These are phyloP conservation scores for Ganaspis brasiliensis DNA, from an alignment of 2,888 invertebrate species.

Conservation along the genomic window DNA sequence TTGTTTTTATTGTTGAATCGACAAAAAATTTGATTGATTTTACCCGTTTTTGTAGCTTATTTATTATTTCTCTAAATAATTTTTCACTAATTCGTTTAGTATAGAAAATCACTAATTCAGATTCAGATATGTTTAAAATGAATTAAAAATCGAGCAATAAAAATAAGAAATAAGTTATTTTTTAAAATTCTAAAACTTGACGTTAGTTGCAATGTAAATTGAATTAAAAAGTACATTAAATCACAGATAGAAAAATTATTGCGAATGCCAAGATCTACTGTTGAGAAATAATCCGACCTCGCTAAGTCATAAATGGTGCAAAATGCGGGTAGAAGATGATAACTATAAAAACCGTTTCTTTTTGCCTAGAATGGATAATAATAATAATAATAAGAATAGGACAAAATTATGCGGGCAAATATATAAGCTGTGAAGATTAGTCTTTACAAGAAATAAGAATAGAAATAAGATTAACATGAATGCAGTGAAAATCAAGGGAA, in stretches of 20 bases:
- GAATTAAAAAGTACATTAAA: too few relatives aligned
- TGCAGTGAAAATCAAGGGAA: not conserved
- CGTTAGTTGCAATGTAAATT: too few relatives aligned
- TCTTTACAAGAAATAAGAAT: not conserved
- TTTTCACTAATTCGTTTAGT: too few relatives aligned
- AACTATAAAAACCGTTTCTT: slow-evolving; percentile 12
- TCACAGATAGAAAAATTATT: not conserved
- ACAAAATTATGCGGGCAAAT: slow-evolving; percentile 8
- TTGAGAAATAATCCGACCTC: not conserved
- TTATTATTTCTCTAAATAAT: too few relatives aligned
- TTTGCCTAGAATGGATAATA: slow-evolving; percentile 12
- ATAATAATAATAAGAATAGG: slow-evolving; percentile 6
- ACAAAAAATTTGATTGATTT: too few relatives aligned
- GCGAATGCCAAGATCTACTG: not conserved
- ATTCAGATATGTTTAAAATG: too few relatives aligned
- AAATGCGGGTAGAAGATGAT: slow-evolving; percentile 38
- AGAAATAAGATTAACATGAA: not conserved
- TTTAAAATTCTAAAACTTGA: too few relatives aligned
- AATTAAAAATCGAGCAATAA: too few relatives aligned
- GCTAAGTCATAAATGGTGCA: slow-evolving; percentile 23
- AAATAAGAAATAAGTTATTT: too few relatives aligned
- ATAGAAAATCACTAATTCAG: too few relatives aligned
- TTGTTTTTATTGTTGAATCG: too few relatives aligned
- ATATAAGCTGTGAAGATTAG: not conserved
- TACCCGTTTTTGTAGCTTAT: too few relatives aligned